Conservation (phyloP, 2,888 invertebrate species). For the Amphipoea lucens region DNA sequence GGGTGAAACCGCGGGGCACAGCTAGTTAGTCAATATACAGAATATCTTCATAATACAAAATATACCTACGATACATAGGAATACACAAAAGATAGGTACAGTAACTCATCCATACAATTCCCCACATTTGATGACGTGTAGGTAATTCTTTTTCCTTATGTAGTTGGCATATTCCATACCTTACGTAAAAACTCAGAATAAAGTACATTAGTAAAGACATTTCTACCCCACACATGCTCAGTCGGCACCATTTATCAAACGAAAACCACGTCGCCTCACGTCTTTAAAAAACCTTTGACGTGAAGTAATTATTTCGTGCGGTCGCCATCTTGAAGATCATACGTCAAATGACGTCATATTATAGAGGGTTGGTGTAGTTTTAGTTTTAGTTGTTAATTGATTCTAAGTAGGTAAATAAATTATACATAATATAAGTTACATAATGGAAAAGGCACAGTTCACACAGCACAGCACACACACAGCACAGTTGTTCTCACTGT, state of each 20-base stretch:
- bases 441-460: too few relatives aligned
- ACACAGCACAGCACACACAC: too few relatives aligned
- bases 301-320: conserved; percentile 57
- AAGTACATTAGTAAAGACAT: conserved; percentile 29
- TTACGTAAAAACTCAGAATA: conserved; percentile 4
- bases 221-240: conserved; percentile 12
- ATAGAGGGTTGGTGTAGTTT: conserved; percentile 5
- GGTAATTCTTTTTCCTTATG: not conserved
- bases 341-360: conserved; percentile 53
- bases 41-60: not conserved
- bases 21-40: not conserved
- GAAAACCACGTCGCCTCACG: conserved; percentile 38
- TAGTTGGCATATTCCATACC: not conserved
- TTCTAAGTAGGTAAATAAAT: not conserved
- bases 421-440: not conserved
- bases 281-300: conserved; percentile 54
- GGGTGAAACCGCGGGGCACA: too few relatives aligned
- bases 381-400: conserved; percentile 14
- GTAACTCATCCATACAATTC: too few relatives aligned
- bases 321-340: conserved; percentile 54
- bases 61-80: not conserved
- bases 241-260: conserved; percentile 57
- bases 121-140: too few relatives aligned
- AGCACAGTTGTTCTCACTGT: too few relatives aligned
- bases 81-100: not conserved